Percentiles rank a stretch among this genome's conserved stretches.
These are phyloP conservation scores for Enchytraeus crypticus DNA, from an alignment of 2,888 invertebrate species.

Conservation along the genomic window DNA sequence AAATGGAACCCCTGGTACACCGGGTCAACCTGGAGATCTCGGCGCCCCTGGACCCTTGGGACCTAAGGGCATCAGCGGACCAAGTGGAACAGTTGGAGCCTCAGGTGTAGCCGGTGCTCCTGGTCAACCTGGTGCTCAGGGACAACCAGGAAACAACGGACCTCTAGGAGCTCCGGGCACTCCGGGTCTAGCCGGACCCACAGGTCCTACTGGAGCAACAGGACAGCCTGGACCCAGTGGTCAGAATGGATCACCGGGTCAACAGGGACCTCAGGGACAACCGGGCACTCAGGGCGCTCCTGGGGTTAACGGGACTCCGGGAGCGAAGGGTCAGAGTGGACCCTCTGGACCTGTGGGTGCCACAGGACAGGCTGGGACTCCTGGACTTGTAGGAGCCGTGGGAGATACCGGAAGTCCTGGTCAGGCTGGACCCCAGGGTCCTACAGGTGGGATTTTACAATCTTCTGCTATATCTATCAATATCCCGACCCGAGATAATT, in stretches of 20 bases:
- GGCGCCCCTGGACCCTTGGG: slow-evolving; percentile 15
- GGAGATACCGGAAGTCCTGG: slow-evolving; percentile 15
- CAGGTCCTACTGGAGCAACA: neutral
- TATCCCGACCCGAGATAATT: too few species aligned
- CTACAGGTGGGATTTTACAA: too few species aligned
- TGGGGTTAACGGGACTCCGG: neutral
- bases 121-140: neutral
- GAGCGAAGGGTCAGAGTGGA: slow-evolving; percentile 6
- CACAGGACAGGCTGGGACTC: slow-evolving; percentile 14
- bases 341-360: slow-evolving; percentile 16
- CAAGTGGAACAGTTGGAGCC: too few species aligned
- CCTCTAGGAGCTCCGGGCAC: neutral
- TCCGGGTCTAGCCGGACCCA: neutral
- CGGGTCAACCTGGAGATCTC: slow-evolving; percentile 8
- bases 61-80: slow-evolving; percentile 15
- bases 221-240: slow-evolving; percentile 21
- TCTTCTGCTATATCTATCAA: too few species aligned
- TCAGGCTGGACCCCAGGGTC: slow-evolving; percentile 16
- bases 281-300: slow-evolving; percentile 12
- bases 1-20: slow-evolving; percentile 17
- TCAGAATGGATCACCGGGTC: slow-evolving; percentile 11
- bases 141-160: neutral
- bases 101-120: slow-evolving; percentile 2
- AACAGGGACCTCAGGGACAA: slow-evolving; percentile 10
- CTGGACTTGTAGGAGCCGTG: slow-evolving; percentile 9